Conservation (phyloP, 1,140 invertebrate genomes). For the Brachionus sp. region DNA sequence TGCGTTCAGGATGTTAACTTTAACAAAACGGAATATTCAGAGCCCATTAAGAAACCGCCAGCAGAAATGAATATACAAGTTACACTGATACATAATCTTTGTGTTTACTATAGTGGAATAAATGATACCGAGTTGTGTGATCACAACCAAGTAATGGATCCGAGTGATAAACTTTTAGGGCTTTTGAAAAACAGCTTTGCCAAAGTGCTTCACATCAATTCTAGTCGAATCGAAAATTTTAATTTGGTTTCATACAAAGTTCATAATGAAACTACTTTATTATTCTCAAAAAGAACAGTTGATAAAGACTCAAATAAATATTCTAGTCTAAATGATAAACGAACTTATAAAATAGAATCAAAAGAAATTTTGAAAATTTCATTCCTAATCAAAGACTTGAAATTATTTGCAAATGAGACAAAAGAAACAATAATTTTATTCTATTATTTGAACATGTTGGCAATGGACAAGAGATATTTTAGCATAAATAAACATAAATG, state of each 20-base stretch:
- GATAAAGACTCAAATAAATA: neutral
- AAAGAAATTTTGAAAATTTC: conserved; percentile 17
- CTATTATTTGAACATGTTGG: conserved; percentile 9
- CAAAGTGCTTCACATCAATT: neutral
- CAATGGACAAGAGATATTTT: neutral
- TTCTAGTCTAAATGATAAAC: neutral
- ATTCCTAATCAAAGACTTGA: neutral
- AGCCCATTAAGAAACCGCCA: conserved; percentile 22
- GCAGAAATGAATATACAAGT: conserved; percentile 6
- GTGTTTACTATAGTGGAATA: neutral
- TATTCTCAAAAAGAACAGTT: neutral
- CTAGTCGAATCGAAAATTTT: neutral
- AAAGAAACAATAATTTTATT: conserved; percentile 44
- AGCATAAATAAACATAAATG: neutral
- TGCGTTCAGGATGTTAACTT: neutral
- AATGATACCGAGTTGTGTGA: neutral
- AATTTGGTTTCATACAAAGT: neutral
- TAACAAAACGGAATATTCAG: neutral
- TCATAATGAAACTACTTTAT: neutral
- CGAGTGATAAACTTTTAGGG: neutral
- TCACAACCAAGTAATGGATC: neutral
- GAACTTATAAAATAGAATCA: neutral
- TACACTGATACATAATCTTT: neutral
- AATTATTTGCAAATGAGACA: conserved; percentile 7
- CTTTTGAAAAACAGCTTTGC: neutral